Base-by-base conservation (phyloP, 2,113 vertebrate genomes). In the Perca schrenkii region DNA sequence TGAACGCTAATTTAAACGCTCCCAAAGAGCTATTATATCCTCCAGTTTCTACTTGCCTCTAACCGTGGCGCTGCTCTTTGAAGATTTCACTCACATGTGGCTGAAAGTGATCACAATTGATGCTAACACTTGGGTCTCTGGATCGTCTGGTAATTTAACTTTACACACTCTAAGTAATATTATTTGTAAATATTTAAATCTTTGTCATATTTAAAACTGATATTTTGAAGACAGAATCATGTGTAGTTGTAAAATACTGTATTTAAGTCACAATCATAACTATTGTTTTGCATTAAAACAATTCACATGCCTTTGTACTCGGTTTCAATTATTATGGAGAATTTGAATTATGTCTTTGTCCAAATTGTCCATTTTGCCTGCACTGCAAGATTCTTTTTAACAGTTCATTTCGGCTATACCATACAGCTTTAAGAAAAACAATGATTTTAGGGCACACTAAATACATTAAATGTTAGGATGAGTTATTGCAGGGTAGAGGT, bases 151-250 rank as follows among this genome's bases (percentile, higher is more conserved):
- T 91, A 72, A 91, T 89, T 92, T 89, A 91, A 84, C 82, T 82
- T 73, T 43, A 75, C 81, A 68, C 40, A 16, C 16, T 82, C 50
- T 36, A 43, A 70, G 57, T 87, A 88, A 88, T 79, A 79, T 87
- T 89, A 80, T 83, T 84, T 92, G 89, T 93, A 92, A 49, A 92
- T 94, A 92, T 88, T 81, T 63, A 72, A 89, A 66, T 67, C 46
- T 56, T 60, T 80, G 52, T 81, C 74, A 66, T 91, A 93, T 92
- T 92, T 92, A 92, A 92, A 86, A 61, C 17, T 77, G 71, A 79
- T 22, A 34, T 43, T 71, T 74, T 72, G 15, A 78, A 67, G 46
- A 54, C 15, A 6, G 43, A 80, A 36, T 79, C 58, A 14, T 67
- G 11, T 70, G 69, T 66, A 22, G 36, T 67, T 86, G 80, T 91